These are phyloP conservation scores for Empidonax traillii DNA, from an alignment of 2,113 vertebrate genomes.

Conservation along the genomic window DNA sequence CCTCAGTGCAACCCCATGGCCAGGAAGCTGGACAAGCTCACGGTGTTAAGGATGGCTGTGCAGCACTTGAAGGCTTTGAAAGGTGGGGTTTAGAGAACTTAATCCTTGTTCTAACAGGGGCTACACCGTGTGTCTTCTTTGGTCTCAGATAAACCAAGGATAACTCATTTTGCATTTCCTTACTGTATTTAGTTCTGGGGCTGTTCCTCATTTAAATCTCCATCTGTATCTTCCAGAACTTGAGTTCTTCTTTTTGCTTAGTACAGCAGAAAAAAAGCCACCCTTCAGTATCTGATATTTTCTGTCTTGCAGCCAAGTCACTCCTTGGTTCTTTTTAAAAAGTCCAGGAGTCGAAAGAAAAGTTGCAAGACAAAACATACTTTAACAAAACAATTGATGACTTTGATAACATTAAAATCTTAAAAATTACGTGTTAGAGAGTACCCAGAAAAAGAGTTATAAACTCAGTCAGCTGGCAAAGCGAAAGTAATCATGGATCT, in stretches of 20 bases:
- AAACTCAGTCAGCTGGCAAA: no score
- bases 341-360: background rate
- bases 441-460: no score
- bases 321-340: background rate
- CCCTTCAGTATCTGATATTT: background rate
- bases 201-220: background rate
- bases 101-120: background rate
- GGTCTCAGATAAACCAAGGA: background rate
- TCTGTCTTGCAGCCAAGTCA: background rate
- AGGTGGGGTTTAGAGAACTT: constrained; percentile 69
- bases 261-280: background rate
- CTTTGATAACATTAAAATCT: background rate
- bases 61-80: constrained; percentile 89
- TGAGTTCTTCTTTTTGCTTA: background rate
- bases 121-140: background rate
- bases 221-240: background rate
- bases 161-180: background rate
- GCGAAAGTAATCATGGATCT: background rate
- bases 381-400: background rate
- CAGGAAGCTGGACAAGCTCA: constrained; percentile 91
- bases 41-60: constrained; percentile 90
- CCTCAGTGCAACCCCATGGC: constrained; percentile 87
- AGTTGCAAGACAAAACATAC: background rate
- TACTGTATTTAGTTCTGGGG: background rate
- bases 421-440: background rate